These are phyloP conservation scores for Heterochromis multidens DNA, from an alignment of 2,113 vertebrate species.

Conservation along the genomic window DNA sequence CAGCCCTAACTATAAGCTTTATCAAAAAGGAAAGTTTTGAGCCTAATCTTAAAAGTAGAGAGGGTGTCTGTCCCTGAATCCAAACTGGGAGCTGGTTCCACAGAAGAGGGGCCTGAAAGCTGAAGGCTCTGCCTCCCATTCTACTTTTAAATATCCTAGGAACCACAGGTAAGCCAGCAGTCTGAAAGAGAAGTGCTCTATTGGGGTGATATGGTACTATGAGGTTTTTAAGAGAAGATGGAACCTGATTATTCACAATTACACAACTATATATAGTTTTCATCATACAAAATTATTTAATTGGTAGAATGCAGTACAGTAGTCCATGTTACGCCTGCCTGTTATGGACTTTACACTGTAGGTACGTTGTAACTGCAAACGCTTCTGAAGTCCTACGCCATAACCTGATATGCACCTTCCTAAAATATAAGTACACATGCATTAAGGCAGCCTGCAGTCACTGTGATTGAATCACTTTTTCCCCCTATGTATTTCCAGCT, in stretches of 20 bases:
- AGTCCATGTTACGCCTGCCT: not conserved
- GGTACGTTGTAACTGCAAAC: not conserved
- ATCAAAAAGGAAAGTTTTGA: not conserved
- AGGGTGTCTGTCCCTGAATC: not conserved
- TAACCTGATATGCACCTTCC: not conserved
- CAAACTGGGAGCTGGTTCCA: not conserved
- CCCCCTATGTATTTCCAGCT: not conserved
- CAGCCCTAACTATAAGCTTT: not conserved
- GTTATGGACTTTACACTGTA: no score
- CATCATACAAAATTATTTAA: not conserved
- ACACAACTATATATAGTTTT: no score
- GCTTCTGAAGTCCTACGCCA: not conserved
- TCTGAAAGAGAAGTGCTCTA: not conserved
- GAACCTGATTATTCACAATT: no score
- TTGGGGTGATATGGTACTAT: not conserved
- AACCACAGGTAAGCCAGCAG: not conserved
- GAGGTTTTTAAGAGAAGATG: no score
- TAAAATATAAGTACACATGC: not conserved
- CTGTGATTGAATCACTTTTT: not conserved
- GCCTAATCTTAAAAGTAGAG: not conserved
- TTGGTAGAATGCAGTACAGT: not conserved
- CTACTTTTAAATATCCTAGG: not conserved
- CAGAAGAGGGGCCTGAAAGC: not conserved
- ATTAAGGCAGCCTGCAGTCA: not conserved
- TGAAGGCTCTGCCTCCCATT: not conserved